phyloP scores from a whole-genome alignment of 2,888 invertebrate genomes.

The Notocelia uddmanniana region DNA sequence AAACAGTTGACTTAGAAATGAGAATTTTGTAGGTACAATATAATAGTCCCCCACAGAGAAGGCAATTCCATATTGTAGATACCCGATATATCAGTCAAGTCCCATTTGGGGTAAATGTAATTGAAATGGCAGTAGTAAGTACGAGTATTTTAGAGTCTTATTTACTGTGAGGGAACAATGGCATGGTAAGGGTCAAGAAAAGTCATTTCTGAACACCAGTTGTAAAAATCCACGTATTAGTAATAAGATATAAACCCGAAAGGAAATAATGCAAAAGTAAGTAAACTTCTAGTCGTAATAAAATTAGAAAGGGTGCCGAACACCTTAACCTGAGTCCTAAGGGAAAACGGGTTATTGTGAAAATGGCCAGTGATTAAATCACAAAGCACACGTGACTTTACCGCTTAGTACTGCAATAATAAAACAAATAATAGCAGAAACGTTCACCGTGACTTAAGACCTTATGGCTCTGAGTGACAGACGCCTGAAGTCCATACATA shows the following conservation, averaged over 20 bases:
- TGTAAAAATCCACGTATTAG: background rate
- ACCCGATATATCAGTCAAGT: too few species aligned
- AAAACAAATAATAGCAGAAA: background rate
- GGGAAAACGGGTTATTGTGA: background rate
- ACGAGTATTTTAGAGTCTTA: background rate
- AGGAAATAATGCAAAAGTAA: background rate
- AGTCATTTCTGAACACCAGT: background rate
- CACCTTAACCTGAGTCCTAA: background rate
- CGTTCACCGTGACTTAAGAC: background rate
- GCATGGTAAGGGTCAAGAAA: background rate
- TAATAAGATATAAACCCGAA: background rate
- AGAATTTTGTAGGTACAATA: too few species aligned
- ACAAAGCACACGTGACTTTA: background rate
- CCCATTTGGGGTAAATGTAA: too few species aligned
- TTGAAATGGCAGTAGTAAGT: background rate
- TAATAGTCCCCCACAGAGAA: too few species aligned
- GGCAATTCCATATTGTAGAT: too few species aligned
- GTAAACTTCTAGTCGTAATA: background rate
- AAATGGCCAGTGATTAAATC: background rate
- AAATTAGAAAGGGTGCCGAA: background rate
- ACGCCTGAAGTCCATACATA: background rate
- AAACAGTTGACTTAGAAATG: background rate
- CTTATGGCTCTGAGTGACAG: background rate
- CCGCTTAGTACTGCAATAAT: background rate
- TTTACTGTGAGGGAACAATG: background rate